Evolutionary conservation across 2,797 vertebrate genomes (phyloP).

Genomic region (Bradypodion pumilum): DNA sequence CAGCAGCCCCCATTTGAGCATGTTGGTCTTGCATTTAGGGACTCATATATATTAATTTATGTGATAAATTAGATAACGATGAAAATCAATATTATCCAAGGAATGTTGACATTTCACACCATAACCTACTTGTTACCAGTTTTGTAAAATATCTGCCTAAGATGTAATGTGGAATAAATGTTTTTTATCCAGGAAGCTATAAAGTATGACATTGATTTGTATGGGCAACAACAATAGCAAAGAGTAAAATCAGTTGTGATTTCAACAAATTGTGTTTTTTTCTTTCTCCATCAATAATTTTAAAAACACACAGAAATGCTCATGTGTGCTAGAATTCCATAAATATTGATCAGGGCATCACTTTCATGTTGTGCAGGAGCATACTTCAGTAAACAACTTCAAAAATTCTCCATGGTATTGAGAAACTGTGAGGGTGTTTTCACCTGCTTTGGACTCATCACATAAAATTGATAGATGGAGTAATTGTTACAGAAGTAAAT

Average conservation of each 20-base stretch:
- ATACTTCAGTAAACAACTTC: too few relatives aligned
- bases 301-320: neutral
- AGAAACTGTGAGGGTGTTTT: too few relatives aligned
- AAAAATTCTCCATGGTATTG: too few relatives aligned
- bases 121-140: constrained; percentile 5
- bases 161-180: neutral
- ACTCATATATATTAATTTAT: constrained; percentile 44
- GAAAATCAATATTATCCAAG: constrained; percentile 38
- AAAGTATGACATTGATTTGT: neutral
- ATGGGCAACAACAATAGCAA: neutral
- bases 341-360: neutral
- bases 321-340: neutral
- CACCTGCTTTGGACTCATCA: neutral
- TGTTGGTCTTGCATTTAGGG: too few relatives aligned
- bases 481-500: neutral
- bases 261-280: neutral
- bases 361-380: neutral
- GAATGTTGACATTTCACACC: constrained; percentile 33
- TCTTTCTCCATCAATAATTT: neutral
- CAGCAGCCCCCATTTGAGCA: too few relatives aligned
- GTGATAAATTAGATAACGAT: constrained; percentile 56
- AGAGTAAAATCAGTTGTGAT: neutral
- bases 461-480: neutral
- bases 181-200: neutral
- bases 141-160: neutral